These are phyloP conservation scores for Bombus vancouverensis DNA, from an alignment of 1,140 invertebrate species.

Conservation along the genomic window DNA sequence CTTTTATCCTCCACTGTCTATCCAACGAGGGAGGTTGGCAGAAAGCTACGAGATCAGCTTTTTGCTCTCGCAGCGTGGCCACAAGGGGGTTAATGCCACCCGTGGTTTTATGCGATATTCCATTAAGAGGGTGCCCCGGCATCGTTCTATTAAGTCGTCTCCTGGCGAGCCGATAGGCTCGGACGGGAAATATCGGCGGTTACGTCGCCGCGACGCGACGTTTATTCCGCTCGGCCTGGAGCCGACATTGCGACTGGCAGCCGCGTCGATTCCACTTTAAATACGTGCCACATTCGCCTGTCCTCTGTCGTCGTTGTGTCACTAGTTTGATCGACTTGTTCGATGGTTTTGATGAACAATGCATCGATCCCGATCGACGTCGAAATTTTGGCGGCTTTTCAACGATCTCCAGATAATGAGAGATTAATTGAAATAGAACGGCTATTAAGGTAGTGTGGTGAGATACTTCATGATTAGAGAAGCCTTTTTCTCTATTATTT, in stretches of 20 bases:
- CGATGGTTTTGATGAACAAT: not conserved
- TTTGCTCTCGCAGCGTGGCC: conserved; percentile 25
- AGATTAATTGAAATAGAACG: not conserved
- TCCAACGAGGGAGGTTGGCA: not conserved
- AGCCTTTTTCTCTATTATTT: no score
- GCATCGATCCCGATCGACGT: not conserved
- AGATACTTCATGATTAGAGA: no score
- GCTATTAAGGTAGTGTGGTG: no score
- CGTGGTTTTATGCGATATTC: conserved; percentile 66
- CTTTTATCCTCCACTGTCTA: not conserved
- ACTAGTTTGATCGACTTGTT: not conserved
- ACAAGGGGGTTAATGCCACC: conserved; percentile 54
- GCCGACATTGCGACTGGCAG: conserved; percentile 61
- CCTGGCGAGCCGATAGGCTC: conserved; percentile 62
- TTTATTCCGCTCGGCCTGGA: conserved; percentile 63
- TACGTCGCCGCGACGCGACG: conserved; percentile 41
- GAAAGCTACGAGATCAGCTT: not conserved
- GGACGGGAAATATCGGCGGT: conserved; percentile 71
- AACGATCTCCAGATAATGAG: not conserved
- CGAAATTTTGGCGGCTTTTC: not conserved
- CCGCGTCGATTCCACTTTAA: conserved; percentile 62
- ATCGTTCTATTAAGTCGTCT: conserved; percentile 72
- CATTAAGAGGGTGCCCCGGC: conserved; percentile 62
- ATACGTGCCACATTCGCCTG: conserved; percentile 19
- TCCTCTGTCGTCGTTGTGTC: not conserved